A percentile compares a stretch with the other conserved stretches of the same genome.
Evolutionary conservation across 2,113 vertebrate genomes (phyloP).

Genomic region (Carassius carassius): DNA sequence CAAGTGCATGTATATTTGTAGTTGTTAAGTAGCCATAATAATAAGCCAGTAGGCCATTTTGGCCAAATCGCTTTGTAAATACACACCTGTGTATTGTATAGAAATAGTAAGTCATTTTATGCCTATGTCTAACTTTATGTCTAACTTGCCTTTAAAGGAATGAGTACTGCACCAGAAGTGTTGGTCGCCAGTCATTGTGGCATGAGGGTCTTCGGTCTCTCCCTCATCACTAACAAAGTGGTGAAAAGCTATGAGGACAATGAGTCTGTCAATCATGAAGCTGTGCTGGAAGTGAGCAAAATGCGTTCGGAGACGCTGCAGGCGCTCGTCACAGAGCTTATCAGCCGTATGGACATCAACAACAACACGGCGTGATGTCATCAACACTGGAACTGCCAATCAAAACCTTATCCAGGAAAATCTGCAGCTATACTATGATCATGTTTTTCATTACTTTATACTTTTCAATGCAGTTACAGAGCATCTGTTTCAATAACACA

Average conservation of each 20-base stretch:
- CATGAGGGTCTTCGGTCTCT: slow-evolving; percentile 79
- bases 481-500: not conserved
- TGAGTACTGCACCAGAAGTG: slow-evolving; percentile 82
- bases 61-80: too few relatives aligned
- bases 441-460: not conserved
- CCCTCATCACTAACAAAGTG: slow-evolving; percentile 83
- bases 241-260: slow-evolving; percentile 74
- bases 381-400: not conserved
- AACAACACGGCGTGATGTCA: slow-evolving; percentile 67
- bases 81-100: not conserved
- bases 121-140: not conserved
- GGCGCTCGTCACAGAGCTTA: slow-evolving; percentile 74
- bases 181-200: slow-evolving; percentile 78
- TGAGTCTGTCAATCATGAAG: slow-evolving; percentile 73
- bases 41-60: not conserved
- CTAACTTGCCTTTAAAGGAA: slow-evolving; percentile 67
- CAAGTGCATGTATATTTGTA: not conserved
- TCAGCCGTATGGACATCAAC: slow-evolving; percentile 75
- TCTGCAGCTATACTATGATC: not conserved
- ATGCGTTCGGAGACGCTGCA: slow-evolving; percentile 74
- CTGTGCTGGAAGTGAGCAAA: slow-evolving; percentile 75
- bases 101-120: not conserved
- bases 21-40: not conserved
- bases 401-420: not conserved
- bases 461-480: not conserved